A percentile compares a stretch with the other conserved stretches of the same genome.
Conservation (phyloP, 2,888 invertebrate species). For the Agrotis ipsilon region DNA sequence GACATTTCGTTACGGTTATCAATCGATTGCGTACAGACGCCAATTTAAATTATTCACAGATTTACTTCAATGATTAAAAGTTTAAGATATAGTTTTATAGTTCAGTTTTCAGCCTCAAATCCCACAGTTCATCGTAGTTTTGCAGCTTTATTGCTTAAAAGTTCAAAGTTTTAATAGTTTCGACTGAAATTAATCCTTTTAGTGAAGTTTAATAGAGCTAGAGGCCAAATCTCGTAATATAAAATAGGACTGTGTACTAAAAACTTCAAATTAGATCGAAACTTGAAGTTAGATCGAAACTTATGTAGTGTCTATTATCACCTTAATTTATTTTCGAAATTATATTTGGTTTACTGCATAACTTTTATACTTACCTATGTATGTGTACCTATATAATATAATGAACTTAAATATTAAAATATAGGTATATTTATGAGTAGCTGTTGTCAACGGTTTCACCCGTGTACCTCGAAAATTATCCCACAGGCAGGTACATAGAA, state of each 20-base stretch:
- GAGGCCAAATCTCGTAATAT: slow-evolving; percentile 2
- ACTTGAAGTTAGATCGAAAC: not conserved
- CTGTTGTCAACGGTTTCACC: too few relatives aligned
- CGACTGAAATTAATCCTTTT: slow-evolving; percentile 5
- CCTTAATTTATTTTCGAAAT: not conserved
- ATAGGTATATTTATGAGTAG: too few relatives aligned
- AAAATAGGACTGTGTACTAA: slow-evolving; percentile 1
- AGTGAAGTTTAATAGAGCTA: slow-evolving; percentile 5
- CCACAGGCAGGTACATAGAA: too few relatives aligned
- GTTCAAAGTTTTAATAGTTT: slow-evolving; percentile 16
- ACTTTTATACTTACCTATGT: not conserved
- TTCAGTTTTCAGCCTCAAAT: slow-evolving; percentile 5
- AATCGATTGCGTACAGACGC: too few relatives aligned
- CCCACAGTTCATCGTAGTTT: not conserved
- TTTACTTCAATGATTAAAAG: slow-evolving; percentile 2
- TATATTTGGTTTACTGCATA: not conserved
- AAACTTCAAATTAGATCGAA: slow-evolving; percentile 1
- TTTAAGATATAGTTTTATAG: slow-evolving; percentile 9
- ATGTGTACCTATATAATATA: not conserved
- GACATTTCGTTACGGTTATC: not conserved
- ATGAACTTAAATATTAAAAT: not conserved
- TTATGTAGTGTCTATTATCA: slow-evolving; percentile 1
- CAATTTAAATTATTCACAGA: not conserved
- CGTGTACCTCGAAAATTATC: too few relatives aligned
- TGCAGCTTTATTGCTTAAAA: slow-evolving; percentile 2